Percentiles rank a stretch among this genome's conserved stretches.
These are phyloP conservation scores for Salminus brasiliensis DNA, from an alignment of 2,113 vertebrate species.

Conservation along the genomic window DNA sequence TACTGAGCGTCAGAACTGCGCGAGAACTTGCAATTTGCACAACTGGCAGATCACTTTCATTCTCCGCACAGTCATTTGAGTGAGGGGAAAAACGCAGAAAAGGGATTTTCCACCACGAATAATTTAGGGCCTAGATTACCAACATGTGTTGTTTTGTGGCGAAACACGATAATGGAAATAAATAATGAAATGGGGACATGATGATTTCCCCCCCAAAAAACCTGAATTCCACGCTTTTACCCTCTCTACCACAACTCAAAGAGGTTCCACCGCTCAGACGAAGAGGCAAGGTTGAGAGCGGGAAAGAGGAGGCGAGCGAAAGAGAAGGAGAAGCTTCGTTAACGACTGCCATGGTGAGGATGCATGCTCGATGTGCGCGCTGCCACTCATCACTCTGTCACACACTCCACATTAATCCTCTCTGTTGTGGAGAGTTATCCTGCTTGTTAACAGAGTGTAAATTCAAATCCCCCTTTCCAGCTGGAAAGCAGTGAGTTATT, in stretches of 20 bases:
- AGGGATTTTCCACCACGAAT: conserved; percentile 46
- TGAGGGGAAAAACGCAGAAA: conserved; percentile 39
- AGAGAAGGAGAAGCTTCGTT: conserved; percentile 26
- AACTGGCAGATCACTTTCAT: conserved; percentile 40
- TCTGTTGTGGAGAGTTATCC: conserved; percentile 58
- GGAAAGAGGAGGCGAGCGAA: neutral
- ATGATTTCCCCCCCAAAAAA: conserved; percentile 22
- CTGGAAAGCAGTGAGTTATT: conserved; percentile 34
- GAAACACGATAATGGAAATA: conserved; percentile 58
- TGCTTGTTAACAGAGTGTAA: conserved; percentile 61
- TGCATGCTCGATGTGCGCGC: conserved; percentile 5
- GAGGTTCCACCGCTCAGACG: neutral
- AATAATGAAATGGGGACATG: conserved; percentile 43
- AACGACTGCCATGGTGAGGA: conserved; percentile 8
- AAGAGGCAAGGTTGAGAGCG: neutral
- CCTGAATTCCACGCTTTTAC: neutral
- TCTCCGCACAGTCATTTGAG: conserved; percentile 47
- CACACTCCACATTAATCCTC: conserved; percentile 53
- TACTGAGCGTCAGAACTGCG: conserved; percentile 25
- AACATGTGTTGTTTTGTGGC: conserved; percentile 60
- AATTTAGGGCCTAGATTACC: conserved; percentile 55
- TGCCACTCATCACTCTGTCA: conserved; percentile 45
- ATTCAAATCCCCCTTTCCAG: conserved; percentile 63
- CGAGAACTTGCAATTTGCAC: conserved; percentile 35
- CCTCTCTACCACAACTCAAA: conserved; percentile 17